phyloP scores from a whole-genome alignment of 2,888 invertebrate species.

The Apamea monoglypha region DNA sequence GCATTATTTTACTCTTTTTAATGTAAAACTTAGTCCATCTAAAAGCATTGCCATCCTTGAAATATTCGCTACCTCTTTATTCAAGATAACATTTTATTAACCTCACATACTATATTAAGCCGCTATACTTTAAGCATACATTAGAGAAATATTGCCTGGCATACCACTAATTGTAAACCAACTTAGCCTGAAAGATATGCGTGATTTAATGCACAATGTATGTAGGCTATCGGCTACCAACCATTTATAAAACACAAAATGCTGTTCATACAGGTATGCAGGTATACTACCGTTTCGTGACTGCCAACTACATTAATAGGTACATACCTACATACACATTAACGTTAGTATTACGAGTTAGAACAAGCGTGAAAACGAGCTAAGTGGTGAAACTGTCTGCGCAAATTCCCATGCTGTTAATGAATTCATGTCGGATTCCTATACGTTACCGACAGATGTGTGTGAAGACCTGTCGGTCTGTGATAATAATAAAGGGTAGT shows the following conservation, averaged over 20 bases:
- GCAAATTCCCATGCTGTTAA: constrained; percentile 61
- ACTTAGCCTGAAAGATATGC: constrained; percentile 46
- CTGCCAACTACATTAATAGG: constrained; percentile 20
- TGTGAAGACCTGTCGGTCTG: not conserved
- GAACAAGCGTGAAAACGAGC: constrained; percentile 45
- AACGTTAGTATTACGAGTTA: constrained; percentile 28
- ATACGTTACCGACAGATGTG: constrained; percentile 17
- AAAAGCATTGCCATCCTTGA: not conserved
- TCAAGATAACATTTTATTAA: constrained; percentile 22
- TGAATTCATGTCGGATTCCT: constrained; percentile 55
- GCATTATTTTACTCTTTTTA: not conserved
- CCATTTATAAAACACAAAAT: constrained; percentile 48
- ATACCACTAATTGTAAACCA: constrained; percentile 38
- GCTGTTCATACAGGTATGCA: constrained; percentile 16
- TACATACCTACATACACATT: constrained; percentile 21
- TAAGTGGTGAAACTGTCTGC: constrained; percentile 36
- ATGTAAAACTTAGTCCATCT: not conserved
- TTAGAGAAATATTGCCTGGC: constrained; percentile 15
- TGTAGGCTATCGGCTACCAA: constrained; percentile 30
- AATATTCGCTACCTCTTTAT: constrained; percentile 3
- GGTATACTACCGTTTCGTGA: constrained; percentile 49
- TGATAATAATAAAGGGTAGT: not conserved
- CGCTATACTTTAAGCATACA: constrained; percentile 7
- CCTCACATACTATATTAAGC: constrained; percentile 6
- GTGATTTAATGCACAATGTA: constrained; percentile 43